Percentiles rank a stretch among this genome's conserved stretches.
phyloP scores from a whole-genome alignment of 2,888 invertebrate genomes.

The Campoplex nolae region DNA sequence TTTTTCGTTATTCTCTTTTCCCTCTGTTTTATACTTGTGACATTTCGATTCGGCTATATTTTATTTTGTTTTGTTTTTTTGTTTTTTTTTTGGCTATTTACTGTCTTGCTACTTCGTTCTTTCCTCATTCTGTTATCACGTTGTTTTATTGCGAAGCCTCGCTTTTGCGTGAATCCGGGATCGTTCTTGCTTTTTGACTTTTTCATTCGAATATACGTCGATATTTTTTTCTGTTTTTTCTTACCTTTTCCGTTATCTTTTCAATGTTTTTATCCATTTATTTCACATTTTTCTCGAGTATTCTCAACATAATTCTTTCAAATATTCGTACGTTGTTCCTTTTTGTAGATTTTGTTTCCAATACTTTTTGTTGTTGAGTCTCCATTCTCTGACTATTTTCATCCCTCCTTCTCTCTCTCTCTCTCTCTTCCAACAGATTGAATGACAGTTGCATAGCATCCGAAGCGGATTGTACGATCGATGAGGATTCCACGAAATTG shows the following conservation, averaged over 20 bases:
- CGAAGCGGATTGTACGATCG: conserved; percentile 56
- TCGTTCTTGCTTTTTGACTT: neutral
- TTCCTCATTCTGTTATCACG: neutral
- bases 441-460: conserved; percentile 37
- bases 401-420: neutral
- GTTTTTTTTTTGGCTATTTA: neutral
- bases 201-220: neutral
- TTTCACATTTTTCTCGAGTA: neutral
- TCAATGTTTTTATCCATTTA: neutral
- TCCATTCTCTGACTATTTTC: neutral
- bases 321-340: neutral
- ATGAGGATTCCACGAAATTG: conserved; percentile 58
- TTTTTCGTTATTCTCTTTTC: neutral
- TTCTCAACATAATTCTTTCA: neutral
- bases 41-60: neutral
- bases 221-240: neutral
- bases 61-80: neutral
- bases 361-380: neutral
- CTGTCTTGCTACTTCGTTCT: neutral
- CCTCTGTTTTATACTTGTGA: neutral
- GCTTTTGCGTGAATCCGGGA: neutral
- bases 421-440: conserved; percentile 20
- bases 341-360: neutral
- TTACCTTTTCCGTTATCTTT: neutral
- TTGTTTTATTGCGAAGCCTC: neutral